Evolutionary conservation across 2,797 vertebrate genomes (phyloP), one percentile per base, ranked within the genome.

Genomic region (Glyptemys insculpta): DNA sequence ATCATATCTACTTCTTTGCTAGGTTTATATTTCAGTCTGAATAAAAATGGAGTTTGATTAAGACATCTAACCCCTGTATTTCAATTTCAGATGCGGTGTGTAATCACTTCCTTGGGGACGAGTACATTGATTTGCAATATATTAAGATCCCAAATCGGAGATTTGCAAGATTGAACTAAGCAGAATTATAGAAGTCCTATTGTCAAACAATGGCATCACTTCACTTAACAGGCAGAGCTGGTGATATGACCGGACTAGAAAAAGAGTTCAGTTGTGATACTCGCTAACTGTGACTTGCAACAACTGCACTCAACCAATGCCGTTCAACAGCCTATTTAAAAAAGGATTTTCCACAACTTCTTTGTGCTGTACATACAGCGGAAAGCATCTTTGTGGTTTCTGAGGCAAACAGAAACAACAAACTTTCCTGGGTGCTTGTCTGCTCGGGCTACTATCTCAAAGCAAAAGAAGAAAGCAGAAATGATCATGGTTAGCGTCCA

Each of bases 121-220:
- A 29, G 68, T n/a, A 62, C 1, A 3, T 83, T 25, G 52, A 2
- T 54, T 79, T 3, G 2, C 0, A 12, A 25, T 23, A 0, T 0
- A 23, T 3, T 53, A 79, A 79, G 53, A 16, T 1, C 37, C 0
- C 0, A 3, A 0, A 19, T 44, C 0, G 81, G 82, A 87, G 91
- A 54, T 27, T 49, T 25, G 78, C 80, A 21, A 0, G 1, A 62
- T 44, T 76, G 80, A 18, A n/a, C 85, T 44, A 62, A 50, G 86
- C 47, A 50, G 78, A 65, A 83, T 15, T 5, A 7, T 0, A 2
- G 57, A 81, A 31, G 90, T 87, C 23, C 49, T 0, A 0, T 47
- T 2, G 52, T 84, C 49, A 85, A 68, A 6, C 2, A 12, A 54
- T 34, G 76, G 23, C 19, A 81, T 34, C 21, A 1, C 14, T 78